Conservation (phyloP, 2,113 vertebrate genomes). For the Ibidorhyncha struthersii region DNA sequence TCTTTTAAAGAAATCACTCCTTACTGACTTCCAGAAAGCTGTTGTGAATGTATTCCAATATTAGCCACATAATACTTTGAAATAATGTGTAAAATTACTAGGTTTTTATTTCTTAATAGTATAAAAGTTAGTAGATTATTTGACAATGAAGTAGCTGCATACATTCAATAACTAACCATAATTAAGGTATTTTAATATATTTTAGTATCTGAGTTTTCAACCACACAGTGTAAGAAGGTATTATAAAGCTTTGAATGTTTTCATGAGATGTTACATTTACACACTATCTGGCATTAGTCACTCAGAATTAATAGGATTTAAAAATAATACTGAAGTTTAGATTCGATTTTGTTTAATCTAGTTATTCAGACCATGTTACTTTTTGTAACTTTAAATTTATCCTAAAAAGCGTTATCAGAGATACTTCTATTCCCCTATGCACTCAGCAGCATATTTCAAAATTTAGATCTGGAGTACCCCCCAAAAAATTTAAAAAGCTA, state of each 20-base stretch:
- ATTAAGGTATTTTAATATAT: background rate
- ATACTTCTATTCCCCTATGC: background rate
- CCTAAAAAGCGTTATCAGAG: background rate
- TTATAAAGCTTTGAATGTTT: background rate
- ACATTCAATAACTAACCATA: background rate
- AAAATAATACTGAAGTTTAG: background rate
- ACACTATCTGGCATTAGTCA: background rate
- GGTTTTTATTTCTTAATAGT: fast-evolving
- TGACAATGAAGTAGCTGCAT: background rate
- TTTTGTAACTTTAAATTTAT: background rate
- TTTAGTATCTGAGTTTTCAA: background rate
- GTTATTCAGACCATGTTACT: background rate
- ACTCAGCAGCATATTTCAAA: background rate
- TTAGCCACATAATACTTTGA: background rate
- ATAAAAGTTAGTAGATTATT: background rate
- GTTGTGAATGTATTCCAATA: background rate
- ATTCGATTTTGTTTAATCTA: background rate
- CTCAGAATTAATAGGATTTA: background rate
- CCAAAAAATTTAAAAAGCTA: background rate
- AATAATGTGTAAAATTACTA: background rate
- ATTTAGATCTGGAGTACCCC: background rate
- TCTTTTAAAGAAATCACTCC: background rate
- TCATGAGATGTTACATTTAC: background rate
- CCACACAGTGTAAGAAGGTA: background rate
- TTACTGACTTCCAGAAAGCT: background rate